Evolutionary conservation across 2,113 vertebrate genomes (phyloP).

Genomic region (Chamaetylas fuelleborni): DNA sequence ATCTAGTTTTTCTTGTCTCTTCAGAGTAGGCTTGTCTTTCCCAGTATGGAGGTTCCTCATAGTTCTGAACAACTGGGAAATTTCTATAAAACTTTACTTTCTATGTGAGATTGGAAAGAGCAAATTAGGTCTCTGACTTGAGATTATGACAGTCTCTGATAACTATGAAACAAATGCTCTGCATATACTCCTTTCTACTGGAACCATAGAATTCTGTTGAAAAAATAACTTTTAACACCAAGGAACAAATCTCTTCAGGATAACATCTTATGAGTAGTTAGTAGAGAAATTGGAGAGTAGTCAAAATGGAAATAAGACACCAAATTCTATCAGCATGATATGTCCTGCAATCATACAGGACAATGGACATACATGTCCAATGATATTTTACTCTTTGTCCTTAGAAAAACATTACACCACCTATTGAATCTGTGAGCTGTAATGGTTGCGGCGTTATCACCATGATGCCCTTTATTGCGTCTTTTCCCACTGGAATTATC

Average conservation of each 20-base stretch:
- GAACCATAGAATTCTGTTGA: background rate
- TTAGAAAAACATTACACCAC: background rate
- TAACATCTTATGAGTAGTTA: fast-evolving
- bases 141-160: background rate
- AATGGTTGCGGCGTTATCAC: background rate
- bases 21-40: background rate
- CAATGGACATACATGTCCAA: no score
- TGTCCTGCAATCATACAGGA: background rate
- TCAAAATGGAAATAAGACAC: background rate
- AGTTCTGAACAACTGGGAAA: background rate
- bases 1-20: background rate
- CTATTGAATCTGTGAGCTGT: background rate
- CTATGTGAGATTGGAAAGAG: background rate
- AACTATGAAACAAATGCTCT: background rate
- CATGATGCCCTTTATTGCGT: background rate
- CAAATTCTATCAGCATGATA: background rate
- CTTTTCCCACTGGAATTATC: background rate
- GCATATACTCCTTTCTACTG: background rate
- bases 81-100: background rate
- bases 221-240: background rate
- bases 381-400: background rate
- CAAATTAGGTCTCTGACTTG: background rate
- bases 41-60: background rate
- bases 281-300: background rate
- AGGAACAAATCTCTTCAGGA: background rate